Percentiles rank a stretch among this genome's conserved stretches.
phyloP scores from a whole-genome alignment of 2,113 vertebrate genomes.

The Phainopepla nitens region DNA sequence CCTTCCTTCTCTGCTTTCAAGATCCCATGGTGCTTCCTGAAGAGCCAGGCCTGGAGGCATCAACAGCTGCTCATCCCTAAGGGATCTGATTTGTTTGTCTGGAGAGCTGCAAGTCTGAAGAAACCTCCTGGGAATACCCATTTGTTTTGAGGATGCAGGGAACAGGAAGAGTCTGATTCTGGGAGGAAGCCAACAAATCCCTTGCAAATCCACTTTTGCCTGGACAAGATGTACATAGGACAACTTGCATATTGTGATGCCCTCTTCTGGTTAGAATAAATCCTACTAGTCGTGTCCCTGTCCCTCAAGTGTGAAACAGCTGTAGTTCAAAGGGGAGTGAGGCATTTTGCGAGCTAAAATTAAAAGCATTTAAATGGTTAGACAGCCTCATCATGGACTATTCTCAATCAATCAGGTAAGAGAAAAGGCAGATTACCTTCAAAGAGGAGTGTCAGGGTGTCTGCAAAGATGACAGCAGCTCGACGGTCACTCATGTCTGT shows the following conservation, averaged over 20 bases:
- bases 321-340: neutral
- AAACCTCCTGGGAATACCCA: neutral
- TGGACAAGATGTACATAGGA: accelerated
- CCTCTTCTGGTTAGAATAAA: neutral
- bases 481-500: slow-evolving; percentile 88
- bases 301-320: neutral
- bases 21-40: neutral
- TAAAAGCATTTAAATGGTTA: neutral
- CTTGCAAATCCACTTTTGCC: neutral
- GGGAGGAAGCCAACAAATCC: neutral
- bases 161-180: neutral
- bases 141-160: neutral
- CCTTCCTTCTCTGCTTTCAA: neutral
- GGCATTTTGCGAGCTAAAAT: neutral
- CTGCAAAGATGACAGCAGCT: slow-evolving; percentile 90
- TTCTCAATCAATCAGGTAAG: neutral
- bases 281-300: neutral
- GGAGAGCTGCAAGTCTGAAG: neutral
- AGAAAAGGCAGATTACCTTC: slow-evolving; percentile 78
- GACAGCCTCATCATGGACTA: neutral
- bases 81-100: neutral
- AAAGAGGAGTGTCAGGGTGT: slow-evolving; percentile 92
- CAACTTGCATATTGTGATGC: neutral
- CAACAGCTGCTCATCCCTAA: neutral
- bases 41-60: neutral